A percentile compares a stretch with the other conserved stretches of the same genome.
Conservation (phyloP, 2,888 invertebrate genomes). For the Hipparchia sbordonii region DNA sequence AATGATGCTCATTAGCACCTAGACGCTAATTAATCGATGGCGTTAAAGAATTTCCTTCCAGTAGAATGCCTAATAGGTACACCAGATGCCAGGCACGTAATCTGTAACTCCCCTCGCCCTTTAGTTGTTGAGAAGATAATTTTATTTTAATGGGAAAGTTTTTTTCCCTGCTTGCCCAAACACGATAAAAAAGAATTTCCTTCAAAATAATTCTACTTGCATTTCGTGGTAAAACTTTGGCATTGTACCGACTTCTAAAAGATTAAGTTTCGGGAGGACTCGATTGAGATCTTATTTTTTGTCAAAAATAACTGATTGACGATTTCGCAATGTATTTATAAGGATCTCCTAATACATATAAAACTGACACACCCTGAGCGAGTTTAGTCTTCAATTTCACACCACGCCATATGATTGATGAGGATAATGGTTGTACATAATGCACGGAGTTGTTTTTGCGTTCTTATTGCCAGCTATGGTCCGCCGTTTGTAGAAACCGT, state of each 20-base stretch:
- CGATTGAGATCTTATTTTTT: too few species aligned
- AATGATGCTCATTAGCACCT: conserved; percentile 5
- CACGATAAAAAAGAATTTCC: too few species aligned
- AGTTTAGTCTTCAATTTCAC: conserved; percentile 11
- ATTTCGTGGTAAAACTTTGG: too few species aligned
- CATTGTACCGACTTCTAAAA: too few species aligned
- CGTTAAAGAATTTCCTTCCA: conserved; percentile 20
- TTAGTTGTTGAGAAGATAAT: neutral
- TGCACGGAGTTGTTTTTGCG: conserved; percentile 53
- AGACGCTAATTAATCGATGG: conserved; percentile 13
- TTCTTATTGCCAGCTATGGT: conserved; percentile 35
- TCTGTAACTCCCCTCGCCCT: neutral
- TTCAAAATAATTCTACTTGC: too few species aligned
- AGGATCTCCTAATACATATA: neutral
- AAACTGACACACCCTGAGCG: neutral
- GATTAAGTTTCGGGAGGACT: too few species aligned
- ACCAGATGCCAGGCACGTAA: neutral
- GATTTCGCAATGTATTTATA: neutral
- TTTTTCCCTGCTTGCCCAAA: too few species aligned
- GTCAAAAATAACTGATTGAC: neutral
- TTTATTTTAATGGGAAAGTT: neutral
- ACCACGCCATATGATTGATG: conserved; percentile 41
- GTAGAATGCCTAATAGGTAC: neutral
- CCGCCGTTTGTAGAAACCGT: conserved; percentile 48
- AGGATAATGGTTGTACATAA: conserved; percentile 46